Evolutionary conservation across 2,797 vertebrate species (phyloP), one percentile per base, ranked within the genome.

Genomic region (Acestrorhynchus altus): DNA sequence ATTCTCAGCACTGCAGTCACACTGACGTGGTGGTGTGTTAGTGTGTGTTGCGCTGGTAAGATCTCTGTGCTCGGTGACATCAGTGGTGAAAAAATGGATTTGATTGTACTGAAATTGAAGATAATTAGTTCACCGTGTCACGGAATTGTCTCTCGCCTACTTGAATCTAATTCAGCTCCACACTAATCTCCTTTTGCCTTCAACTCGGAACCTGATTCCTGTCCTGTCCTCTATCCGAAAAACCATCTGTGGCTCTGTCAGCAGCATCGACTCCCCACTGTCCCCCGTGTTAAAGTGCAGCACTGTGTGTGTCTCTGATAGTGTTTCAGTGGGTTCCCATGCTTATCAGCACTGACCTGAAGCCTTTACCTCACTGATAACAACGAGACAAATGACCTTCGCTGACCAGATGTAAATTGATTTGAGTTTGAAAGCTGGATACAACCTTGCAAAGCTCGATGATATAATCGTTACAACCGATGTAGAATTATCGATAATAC

Each of bases 241-340:
- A 35, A 22, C 64, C 74, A 68, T 76, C 74, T 59, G 51, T 42
- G 46, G n/a, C 63, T 68, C 74, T 68, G 74, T 26, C 63, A 16
- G 26, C 8, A 8, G 8, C 18, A 76, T 68, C 64, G 46, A 75
- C 39, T 52, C 1, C 8, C 9, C 8, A 22, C 40, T 47, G 40
- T 66, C 39, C 15, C 15, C 51, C 1, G 39, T 22, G 11, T 31
- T 49, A 18, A 68, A 67, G 24, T 59, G 64, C 42, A 68, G 64
- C 15, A 8, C 26, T 12, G 28, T 66, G 73, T 59, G 18, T n/a
- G 13, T 46, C 52, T 59, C 51, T 49, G 64, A 60, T 68, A 59
- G 40, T 18, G 42, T 20, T 65, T 35, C n/a, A n/a, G 15, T 44
- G 39, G 28, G 4, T 65, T 42, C 42, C 42, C 35, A 57, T 39